These are phyloP conservation scores for Ceyx margarethae DNA, from an alignment of 2,113 vertebrate species.

Conservation along the genomic window DNA sequence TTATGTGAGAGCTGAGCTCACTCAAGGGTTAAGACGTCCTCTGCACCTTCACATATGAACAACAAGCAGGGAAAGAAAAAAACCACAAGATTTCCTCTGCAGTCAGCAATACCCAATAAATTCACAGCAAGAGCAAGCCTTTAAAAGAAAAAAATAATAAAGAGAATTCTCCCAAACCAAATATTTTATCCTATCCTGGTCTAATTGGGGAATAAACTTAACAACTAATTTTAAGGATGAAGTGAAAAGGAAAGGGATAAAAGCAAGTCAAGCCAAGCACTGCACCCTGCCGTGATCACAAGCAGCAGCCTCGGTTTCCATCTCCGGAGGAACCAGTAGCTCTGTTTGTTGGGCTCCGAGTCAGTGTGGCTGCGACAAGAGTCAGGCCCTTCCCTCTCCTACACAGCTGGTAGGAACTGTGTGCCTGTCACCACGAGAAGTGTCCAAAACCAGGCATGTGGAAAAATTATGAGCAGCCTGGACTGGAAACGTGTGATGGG, in stretches of 20 bases:
- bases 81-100: slow-evolving; percentile 29
- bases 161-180: background rate
- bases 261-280: background rate
- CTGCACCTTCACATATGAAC: slow-evolving; percentile 12
- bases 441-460: fast-evolving
- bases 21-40: background rate
- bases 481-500: background rate
- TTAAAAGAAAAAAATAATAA: background rate
- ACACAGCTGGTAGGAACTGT: background rate
- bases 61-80: background rate
- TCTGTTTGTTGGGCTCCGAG: background rate
- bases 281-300: background rate
- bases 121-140: slow-evolving; percentile 30
- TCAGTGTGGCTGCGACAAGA: background rate
- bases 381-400: background rate
- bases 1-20: background rate
- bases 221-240: slow-evolving; percentile 10
- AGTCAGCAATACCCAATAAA: slow-evolving; percentile 26
- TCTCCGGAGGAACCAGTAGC: background rate
- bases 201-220: slow-evolving; percentile 48
- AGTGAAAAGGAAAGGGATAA: slow-evolving; percentile 27
- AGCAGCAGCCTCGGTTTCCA: background rate
- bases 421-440: background rate
- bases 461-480: background rate
- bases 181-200: background rate